Conservation (phyloP, 2,797 vertebrate genomes). For the Chaunax sp. region DNA sequence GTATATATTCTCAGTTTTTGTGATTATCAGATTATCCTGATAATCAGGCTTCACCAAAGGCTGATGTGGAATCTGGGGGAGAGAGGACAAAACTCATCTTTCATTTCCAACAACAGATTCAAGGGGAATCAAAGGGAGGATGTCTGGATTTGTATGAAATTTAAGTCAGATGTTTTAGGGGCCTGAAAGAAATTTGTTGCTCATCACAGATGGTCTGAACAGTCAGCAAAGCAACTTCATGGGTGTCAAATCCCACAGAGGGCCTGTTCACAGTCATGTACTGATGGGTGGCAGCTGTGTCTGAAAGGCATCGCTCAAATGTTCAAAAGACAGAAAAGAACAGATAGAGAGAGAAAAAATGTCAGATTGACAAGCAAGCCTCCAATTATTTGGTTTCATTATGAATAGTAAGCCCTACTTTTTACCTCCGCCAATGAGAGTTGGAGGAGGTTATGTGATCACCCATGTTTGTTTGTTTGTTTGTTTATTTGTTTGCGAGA, state of each 20-base stretch:
- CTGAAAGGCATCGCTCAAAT: not conserved
- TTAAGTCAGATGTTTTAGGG: conserved; percentile 13
- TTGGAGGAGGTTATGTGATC: too few relatives aligned
- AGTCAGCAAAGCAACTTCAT: conserved; percentile 3
- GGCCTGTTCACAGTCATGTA: conserved; percentile 20
- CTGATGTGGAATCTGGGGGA: not conserved
- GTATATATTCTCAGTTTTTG: too few relatives aligned
- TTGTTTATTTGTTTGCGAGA: too few relatives aligned
- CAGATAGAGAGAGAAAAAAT: not conserved
- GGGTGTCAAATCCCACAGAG: conserved; percentile 15
- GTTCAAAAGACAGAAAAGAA: not conserved
- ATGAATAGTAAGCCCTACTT: too few relatives aligned
- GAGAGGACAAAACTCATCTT: not conserved
- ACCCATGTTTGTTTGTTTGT: too few relatives aligned
- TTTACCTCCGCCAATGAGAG: too few relatives aligned
- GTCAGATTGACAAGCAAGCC: not conserved
- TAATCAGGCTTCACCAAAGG: not conserved
- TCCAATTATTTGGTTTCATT: not conserved
- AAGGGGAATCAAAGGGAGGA: conserved; percentile 1
- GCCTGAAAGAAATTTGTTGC: conserved; percentile 10
- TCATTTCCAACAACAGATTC: conserved; percentile 7
- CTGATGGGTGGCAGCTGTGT: conserved; percentile 28
- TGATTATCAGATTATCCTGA: not conserved
- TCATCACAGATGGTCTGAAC: conserved; percentile 23
- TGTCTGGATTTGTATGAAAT: too few relatives aligned